A percentile compares a stretch with the other conserved stretches of the same genome.
Evolutionary conservation across 2,888 invertebrate species (phyloP).

Genomic region (Atethmia centrago): DNA sequence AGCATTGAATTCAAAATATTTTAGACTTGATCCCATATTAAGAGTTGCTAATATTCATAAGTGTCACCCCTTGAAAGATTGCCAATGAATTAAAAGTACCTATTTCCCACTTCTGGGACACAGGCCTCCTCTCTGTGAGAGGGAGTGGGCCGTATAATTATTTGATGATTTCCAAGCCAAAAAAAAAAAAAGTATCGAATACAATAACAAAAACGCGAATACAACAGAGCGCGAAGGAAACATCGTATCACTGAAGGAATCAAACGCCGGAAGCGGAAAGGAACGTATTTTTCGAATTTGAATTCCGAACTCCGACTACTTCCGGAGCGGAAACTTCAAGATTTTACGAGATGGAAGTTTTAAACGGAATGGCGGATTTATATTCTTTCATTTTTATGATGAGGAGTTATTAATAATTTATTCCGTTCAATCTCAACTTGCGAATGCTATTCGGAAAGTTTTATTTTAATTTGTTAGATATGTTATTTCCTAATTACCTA

Average conservation of each 20-base stretch:
- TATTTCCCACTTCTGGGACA: too few species aligned
- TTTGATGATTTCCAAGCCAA: too few species aligned
- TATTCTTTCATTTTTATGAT: conserved; percentile 52
- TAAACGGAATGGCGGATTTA: conserved; percentile 72
- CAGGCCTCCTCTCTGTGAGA: too few species aligned
- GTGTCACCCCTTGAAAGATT: background rate
- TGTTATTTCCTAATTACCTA: background rate
- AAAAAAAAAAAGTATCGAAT: conserved; percentile 61
- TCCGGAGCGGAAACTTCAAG: conserved; percentile 86
- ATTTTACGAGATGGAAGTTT: conserved; percentile 85
- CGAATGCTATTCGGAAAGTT: background rate
- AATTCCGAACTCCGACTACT: conserved; percentile 88
- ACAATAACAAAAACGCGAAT: conserved; percentile 64
- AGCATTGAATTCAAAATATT: background rate
- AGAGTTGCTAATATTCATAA: background rate
- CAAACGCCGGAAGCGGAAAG: conserved; percentile 90
- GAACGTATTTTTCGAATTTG: conserved; percentile 90
- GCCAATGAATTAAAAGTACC: background rate
- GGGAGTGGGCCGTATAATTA: too few species aligned
- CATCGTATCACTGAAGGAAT: conserved; percentile 88
- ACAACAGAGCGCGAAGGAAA: conserved; percentile 80
- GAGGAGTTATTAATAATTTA: conserved; percentile 28
- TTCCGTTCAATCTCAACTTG: conserved; percentile 9
- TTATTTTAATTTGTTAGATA: background rate
- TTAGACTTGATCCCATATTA: background rate